Percentiles rank a stretch among this genome's conserved stretches.
Evolutionary conservation across 2,888 invertebrate species (phyloP).

Genomic region (Andrena trimmerana): DNA sequence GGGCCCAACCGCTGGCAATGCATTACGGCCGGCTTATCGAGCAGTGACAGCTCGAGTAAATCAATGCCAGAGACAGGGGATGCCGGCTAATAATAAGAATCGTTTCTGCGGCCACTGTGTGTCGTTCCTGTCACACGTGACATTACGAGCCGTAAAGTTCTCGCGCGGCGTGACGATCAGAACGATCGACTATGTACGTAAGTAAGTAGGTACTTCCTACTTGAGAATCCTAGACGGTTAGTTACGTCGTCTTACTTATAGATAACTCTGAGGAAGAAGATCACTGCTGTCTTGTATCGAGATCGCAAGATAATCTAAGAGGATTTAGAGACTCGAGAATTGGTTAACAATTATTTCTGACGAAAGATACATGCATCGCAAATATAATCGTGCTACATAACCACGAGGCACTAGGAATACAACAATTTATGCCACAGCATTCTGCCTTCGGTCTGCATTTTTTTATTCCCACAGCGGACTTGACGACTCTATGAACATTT

Average conservation of each 20-base stretch:
- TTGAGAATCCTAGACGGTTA: no score
- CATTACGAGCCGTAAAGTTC: constrained; percentile 45
- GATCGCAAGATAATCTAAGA: no score
- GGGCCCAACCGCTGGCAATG: constrained; percentile 56
- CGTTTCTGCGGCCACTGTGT: constrained; percentile 51
- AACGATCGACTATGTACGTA: constrained; percentile 15
- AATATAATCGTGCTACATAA: no score
- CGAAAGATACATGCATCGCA: no score
- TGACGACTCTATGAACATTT: neutral
- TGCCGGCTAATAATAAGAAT: constrained; percentile 65
- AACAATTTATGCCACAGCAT: no score
- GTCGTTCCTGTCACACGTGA: constrained; percentile 45
- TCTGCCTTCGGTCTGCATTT: neutral
- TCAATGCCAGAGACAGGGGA: constrained; percentile 67
- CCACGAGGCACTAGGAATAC: no score
- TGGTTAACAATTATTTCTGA: no score
- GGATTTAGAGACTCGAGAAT: no score
- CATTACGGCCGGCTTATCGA: constrained; percentile 77
- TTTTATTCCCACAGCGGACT: neutral
- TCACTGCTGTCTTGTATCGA: no score
- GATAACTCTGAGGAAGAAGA: no score
- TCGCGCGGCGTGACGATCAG: constrained; percentile 30
- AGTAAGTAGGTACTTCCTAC: no score
- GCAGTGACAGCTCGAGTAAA: constrained; percentile 77
- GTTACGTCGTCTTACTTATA: no score